phyloP scores from a whole-genome alignment of 2,113 vertebrate genomes.

The Indri indri region DNA sequence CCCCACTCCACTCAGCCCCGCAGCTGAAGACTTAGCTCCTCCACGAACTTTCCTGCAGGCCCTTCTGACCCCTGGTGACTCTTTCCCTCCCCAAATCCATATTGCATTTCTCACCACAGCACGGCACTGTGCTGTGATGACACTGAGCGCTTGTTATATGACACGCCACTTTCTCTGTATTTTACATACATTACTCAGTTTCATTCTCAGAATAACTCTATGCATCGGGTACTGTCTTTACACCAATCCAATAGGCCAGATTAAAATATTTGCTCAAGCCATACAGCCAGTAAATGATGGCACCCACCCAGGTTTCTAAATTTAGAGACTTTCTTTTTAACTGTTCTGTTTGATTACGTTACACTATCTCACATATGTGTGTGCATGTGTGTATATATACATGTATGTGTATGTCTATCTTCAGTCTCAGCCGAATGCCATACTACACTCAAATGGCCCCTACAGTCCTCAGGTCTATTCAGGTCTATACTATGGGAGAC shows the following conservation, averaged over 20 bases:
- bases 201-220: not conserved
- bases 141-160: not conserved
- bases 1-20: slow-evolving; percentile 24
- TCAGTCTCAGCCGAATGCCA: not conserved
- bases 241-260: not conserved
- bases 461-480: not conserved
- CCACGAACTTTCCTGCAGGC: not conserved
- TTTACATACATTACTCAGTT: not conserved
- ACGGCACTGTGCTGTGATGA: slow-evolving; percentile 4
- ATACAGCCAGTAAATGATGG: not conserved
- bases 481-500: not conserved
- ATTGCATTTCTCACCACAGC: not conserved
- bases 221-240: not conserved
- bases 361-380: not conserved
- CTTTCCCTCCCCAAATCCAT: not conserved
- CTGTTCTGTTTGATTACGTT: not conserved
- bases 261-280: not conserved
- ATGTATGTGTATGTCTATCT: not conserved
- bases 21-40: slow-evolving; percentile 47
- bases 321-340: not conserved
- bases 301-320: not conserved
- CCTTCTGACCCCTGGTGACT: not conserved
- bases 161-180: not conserved
- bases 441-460: not conserved
- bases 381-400: not conserved